Base-by-base conservation (phyloP, 2,888 invertebrate genomes). In the Cosmopolites sordidus region DNA sequence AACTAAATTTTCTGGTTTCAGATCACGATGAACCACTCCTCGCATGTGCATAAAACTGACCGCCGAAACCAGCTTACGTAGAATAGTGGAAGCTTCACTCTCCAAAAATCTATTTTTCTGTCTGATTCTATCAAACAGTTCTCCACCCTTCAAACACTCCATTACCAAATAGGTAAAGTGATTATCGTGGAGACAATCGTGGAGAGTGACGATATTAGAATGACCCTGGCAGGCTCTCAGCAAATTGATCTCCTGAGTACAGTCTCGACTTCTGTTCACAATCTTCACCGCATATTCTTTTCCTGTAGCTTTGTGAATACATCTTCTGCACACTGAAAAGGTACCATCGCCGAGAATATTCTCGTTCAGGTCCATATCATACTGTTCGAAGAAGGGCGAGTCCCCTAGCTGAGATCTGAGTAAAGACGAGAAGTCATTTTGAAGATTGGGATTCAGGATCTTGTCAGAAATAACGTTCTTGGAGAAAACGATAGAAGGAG, bases 281-380 rank as follows among this genome's bases (percentile, higher is more conserved):
- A 95, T 92, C 78, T 96, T 95, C 11, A 95, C 94, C 2, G 94
- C 94, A 70, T 82, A 94, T 55, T 85, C 84, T 62, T 83, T 82
- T 16, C 84, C 83, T 0, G 65, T 67, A 1, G 50, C 41, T 56
- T 84, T 81, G 65, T 90, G 82, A 4, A 83, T 78, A 68, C 95
- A 95, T 64, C 84, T 78, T 56, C 91, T 81, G 70, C 93, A 93
- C 0, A 93, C 84, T 0, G 92, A 92, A 71, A 88, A 95, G 8
- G 92, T 88, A 0, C 95, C 95, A 66, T 92, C 91, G 0, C 95
- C 94, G 0, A 95, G 75, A 12, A 87, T 79, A 0, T 83, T 81
- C 40, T 83, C 82, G 56, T 79, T 80, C 18, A 83, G 71, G 66
- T 88, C 83, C 5, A 94, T 75, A 51, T 86, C 86, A 75, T 93